Conservation (phyloP, 2,113 vertebrate genomes). For the Gopherus evgoodei region DNA sequence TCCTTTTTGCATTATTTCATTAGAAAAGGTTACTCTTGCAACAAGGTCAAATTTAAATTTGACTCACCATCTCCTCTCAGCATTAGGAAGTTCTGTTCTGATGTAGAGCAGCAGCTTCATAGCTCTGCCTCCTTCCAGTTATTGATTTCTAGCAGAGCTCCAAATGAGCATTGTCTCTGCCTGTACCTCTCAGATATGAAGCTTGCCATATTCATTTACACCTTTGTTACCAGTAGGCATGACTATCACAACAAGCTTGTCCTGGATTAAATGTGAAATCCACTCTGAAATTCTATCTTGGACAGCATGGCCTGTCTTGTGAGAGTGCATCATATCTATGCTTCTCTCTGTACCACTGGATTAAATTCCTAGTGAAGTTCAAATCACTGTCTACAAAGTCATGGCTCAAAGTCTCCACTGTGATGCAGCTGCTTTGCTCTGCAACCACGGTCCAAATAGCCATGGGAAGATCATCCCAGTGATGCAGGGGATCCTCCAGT, state of each 20-base stretch:
- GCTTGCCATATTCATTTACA: background rate
- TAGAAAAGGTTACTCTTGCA: background rate
- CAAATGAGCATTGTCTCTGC: background rate
- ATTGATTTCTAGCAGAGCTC: background rate
- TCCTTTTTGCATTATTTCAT: conserved; percentile 30
- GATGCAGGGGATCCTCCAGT: background rate
- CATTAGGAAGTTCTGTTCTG: background rate
- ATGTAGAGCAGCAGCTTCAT: background rate
- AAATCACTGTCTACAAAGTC: background rate
- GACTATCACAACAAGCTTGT: background rate
- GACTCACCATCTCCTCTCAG: background rate
- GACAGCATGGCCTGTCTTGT: background rate
- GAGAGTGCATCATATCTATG: background rate
- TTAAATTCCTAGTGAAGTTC: background rate
- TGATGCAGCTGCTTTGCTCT: background rate
- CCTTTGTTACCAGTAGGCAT: background rate
- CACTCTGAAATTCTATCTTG: background rate
- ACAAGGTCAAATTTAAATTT: background rate
- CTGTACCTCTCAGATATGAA: background rate
- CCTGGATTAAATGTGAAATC: background rate
- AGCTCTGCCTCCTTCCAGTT: background rate
- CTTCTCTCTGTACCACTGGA: background rate
- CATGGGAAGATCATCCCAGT: background rate
- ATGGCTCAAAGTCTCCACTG: background rate
- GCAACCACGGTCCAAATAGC: rapidly evolving